Base-by-base conservation (phyloP, 2,888 invertebrate species). In the Leucoptera coffeella region DNA sequence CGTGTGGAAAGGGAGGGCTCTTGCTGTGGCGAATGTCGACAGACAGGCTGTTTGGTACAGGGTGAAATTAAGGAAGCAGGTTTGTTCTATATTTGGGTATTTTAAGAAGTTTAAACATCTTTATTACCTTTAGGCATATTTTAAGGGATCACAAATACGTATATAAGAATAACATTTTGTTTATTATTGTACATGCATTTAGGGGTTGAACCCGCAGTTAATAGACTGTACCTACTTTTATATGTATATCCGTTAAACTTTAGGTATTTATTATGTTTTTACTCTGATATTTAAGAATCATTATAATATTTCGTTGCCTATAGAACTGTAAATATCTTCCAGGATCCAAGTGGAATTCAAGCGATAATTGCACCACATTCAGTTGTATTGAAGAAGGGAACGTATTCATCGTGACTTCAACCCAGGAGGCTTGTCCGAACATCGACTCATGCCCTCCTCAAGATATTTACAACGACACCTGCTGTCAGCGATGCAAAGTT, bases 11-110 rank as follows among this genome's bases (percentile, higher is more conserved):
- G n/a, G n/a, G 40, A 38, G 0, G 50, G 43, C 1, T 44, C 45
- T 11, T 85, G 85, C 49, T 85, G 85, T 38, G 84, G 84, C 0
- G 62, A 56, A 22, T 85, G 85, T 36, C 53, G 61, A 19, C 78
- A 78, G 44, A 53, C 55, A 1, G 57, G 65, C 12, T 84, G 84
- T 29, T 43, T 78, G 0, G 48, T 73, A 2, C 74, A 61, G 0
- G 73, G 69, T 1, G 42, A 50, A 1, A 36, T 76, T 0, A 62
- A 73, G 23, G 38, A 56, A 13, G 62, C 75, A 2, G 75, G 75
- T 64, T 3, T 38, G 42, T 28, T 11, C 12, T n/a, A 10, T 10
- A 17, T 21, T n/a, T 21, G 4, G 12, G 12, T 22, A 4, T 21
- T 11, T 21, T 22, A 10, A 2, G n/a, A 7, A 6, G 10, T 5